Base-by-base conservation (phyloP, 2,113 vertebrate species). In the Grammomys surdaster region DNA sequence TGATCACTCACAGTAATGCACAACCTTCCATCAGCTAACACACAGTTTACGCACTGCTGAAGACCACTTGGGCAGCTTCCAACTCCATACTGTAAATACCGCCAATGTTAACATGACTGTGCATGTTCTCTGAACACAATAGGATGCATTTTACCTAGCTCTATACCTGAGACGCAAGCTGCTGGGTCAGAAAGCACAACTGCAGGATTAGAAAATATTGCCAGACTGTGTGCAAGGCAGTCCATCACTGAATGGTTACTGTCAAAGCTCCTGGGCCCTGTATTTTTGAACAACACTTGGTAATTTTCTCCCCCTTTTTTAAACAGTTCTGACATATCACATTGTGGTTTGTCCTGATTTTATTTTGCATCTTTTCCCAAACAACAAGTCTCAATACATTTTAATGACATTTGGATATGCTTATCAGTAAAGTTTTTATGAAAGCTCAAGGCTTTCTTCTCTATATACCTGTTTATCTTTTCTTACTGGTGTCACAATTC, bases 321-420 rank as follows among this genome's bases (percentile, higher is more conserved):
- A 72, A 82, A 75, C 43, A 11, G 20, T 85, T 77, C 46, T 85
- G 46, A 65, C 43, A 88, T 43, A 63, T 85, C 51, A 85, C 26
- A 4, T 33, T 63, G 19, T 46, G 58, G 14, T 58, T 91, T 77
- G 48, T 16, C 81, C 22, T 80, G 20, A 89, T 33, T 96, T 95
- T 65, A 88, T 85, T 80, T 86, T 89, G 48, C 7, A 56, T 63
- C 76, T 70, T 90, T 91, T n/a, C 16, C 70, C n/a, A 73, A 73
- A 73, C 28, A 40, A 80, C 19, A 43, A 89, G 17, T 31, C 36
- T 69, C 48, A 95, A 48, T 22, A 76, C 46, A 84, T 73, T 92
- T 92, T 75, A 54, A 89, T 76, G 43, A 72, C 7, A 75, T 63
- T 69, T 70, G 33, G 48, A 22, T 90, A 90, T 58, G 33, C 89